A percentile compares a stretch with the other conserved stretches of the same genome.
These are phyloP conservation scores for Caenorhabditis sp. DNA, from an alignment of 2,888 invertebrate genomes.

Conservation along the genomic window DNA sequence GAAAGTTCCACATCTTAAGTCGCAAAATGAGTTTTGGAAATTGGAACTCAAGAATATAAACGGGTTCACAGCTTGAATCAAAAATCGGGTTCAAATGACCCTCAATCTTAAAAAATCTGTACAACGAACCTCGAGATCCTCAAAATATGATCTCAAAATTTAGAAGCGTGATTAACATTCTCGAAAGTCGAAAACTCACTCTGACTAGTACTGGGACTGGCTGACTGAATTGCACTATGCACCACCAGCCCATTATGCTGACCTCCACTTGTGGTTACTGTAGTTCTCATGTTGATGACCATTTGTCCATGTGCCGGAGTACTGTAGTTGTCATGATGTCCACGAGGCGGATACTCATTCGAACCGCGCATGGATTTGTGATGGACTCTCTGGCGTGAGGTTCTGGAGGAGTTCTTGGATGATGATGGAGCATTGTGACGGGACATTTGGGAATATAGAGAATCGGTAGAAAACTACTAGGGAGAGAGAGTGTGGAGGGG, in stretches of 20 bases:
- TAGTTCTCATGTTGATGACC: slow-evolving; percentile 74
- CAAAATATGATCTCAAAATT: no score
- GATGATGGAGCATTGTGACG: neutral
- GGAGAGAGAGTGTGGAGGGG: slow-evolving; percentile 8
- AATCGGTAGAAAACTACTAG: neutral
- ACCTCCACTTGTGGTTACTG: slow-evolving; percentile 71
- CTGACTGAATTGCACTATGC: slow-evolving; percentile 68
- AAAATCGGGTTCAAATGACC: no score
- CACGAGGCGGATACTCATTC: slow-evolving; percentile 42
- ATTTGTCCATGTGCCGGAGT: slow-evolving; percentile 54
- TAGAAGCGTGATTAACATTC: no score
- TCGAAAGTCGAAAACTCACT: slow-evolving; percentile 28
- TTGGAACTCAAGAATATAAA: no score
- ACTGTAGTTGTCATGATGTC: slow-evolving; percentile 27
- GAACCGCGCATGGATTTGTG: slow-evolving; percentile 41
- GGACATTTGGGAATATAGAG: neutral
- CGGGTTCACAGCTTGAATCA: no score
- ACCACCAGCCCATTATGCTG: slow-evolving; percentile 72
- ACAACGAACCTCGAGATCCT: no score
- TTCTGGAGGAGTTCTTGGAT: slow-evolving; percentile 1
- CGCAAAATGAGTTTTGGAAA: no score
- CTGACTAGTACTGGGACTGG: slow-evolving; percentile 39
- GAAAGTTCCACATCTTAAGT: no score
- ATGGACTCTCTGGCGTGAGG: neutral
- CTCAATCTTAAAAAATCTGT: no score